A percentile compares a stretch with the other conserved stretches of the same genome.
Evolutionary conservation across 2,797 vertebrate species (phyloP).

Genomic region (Neomorphus geoffroyi): DNA sequence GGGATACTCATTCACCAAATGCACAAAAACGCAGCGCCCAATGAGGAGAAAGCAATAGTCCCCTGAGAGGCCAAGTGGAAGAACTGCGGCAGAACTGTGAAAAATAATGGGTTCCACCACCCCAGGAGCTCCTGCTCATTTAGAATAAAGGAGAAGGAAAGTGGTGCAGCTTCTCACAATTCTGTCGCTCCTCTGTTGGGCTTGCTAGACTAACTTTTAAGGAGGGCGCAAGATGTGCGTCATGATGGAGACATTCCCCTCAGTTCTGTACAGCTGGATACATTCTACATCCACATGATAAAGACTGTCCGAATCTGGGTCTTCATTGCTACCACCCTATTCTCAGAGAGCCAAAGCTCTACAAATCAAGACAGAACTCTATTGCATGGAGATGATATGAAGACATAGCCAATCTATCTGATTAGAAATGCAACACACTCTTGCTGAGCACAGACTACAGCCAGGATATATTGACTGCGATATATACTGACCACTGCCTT

Average conservation of each 20-base stretch:
- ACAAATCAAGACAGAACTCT: background rate
- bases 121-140: background rate
- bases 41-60: background rate
- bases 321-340: background rate
- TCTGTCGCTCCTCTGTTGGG: background rate
- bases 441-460: background rate
- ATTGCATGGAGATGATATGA: background rate
- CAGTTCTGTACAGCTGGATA: background rate
- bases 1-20: background rate
- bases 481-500: background rate
- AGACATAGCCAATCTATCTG: background rate
- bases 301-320: background rate
- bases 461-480: background rate
- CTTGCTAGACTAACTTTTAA: background rate
- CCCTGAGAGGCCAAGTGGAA: background rate
- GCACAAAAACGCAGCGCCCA: background rate
- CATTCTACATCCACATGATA: accelerated
- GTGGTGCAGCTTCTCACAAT: background rate
- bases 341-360: background rate
- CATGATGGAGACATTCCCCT: accelerated
- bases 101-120: background rate
- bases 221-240: background rate
- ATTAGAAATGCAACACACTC: background rate
- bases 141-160: background rate
- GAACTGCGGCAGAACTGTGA: background rate